Evolutionary conservation across 1,140 invertebrate genomes (phyloP), one percentile per base, ranked within the genome.

Genomic region (Patella vulgata): DNA sequence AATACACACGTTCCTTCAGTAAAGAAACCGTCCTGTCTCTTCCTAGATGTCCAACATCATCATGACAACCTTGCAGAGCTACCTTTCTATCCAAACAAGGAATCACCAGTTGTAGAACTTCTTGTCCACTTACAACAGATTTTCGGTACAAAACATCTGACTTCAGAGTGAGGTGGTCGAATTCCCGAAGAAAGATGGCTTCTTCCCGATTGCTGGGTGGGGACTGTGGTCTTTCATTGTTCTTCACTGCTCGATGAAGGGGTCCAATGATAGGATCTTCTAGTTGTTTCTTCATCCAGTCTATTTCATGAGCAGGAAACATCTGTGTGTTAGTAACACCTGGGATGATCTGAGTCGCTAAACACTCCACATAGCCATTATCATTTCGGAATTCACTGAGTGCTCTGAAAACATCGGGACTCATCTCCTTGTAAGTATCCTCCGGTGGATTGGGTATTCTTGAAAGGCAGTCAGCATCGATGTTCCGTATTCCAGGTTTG

Each of bases 41-140:
- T 2, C 64, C 64, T 17, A 12, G 64, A 42, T 66, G 64, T 21
- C 64, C 64, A 28, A 66, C 28, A 17, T 62, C 42, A 23, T 47
- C 28, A 48, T 66, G 60, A 23, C 47, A n/a, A 25, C 33, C 40
- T 2, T 40, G 21, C 8, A 68, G 30, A 21, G 54, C 56, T 46
- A n/a, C 39, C 3, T 44, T 12, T 17, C 25, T 5, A 31, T 21
- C 40, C 17, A 17, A 8, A 23, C 5, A 3, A 23, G 61, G 54
- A 3, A 64, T 23, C 17, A 68, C 56, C 39, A 68, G 23, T 36
- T 62, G 60, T 6, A 33, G 17, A 28, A 21, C 28, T 17, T 40
- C 33, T 39, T 53, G 33, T 31, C 39, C 23, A 3, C 44, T n/a
- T 21, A 59, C n/a, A 9, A 14, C 23, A 28, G 46, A n/a, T 21